Conservation (phyloP, 2,888 invertebrate species). For the Spilarctia lutea region DNA sequence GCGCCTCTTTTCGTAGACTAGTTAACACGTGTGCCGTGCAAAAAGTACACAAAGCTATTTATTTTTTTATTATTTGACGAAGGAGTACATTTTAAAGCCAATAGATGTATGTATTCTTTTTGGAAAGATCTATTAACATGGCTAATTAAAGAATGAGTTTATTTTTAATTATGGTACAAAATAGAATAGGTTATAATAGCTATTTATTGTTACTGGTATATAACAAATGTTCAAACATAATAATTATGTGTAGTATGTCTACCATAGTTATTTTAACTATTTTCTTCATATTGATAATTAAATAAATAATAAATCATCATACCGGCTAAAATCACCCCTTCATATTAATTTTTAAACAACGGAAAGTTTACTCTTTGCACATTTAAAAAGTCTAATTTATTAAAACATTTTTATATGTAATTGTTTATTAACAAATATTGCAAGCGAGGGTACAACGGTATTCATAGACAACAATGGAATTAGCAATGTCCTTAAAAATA, state of each 20-base stretch:
- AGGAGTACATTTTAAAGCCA: slow-evolving; percentile 11
- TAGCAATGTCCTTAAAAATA: neutral
- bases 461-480: slow-evolving; percentile 20
- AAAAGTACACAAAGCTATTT: slow-evolving; percentile 24
- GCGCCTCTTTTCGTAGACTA: slow-evolving; percentile 23
- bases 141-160: no score
- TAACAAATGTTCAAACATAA: neutral
- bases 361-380: slow-evolving; percentile 29
- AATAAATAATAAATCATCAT: neutral
- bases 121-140: no score
- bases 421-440: slow-evolving; percentile 49
- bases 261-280: neutral
- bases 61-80: slow-evolving; percentile 2
- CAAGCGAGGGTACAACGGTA: slow-evolving; percentile 16
- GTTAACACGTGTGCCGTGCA: slow-evolving; percentile 23
- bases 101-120: neutral
- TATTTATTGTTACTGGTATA: neutral
- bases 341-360: slow-evolving; percentile 11
- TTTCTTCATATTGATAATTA: neutral
- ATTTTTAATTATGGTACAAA: neutral
- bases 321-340: slow-evolving; percentile 14
- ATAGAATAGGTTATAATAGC: neutral
- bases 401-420: slow-evolving; percentile 41
- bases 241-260: no score
- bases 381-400: slow-evolving; percentile 31